phyloP scores from a whole-genome alignment of 2,797 vertebrate genomes.

The Lophotriccus pileatus region DNA sequence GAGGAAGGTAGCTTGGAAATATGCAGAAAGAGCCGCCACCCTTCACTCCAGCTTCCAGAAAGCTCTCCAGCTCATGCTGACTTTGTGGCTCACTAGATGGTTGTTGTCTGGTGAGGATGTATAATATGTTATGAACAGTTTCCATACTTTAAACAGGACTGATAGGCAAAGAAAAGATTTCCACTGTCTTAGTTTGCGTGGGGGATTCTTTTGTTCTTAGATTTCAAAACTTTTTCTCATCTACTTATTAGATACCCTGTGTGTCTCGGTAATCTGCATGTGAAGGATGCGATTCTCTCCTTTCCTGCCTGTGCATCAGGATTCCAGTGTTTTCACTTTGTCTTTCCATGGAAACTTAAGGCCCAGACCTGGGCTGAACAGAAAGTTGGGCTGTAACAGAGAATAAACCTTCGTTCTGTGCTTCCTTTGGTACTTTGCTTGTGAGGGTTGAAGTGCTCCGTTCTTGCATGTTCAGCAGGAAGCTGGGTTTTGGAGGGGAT shows the following conservation, averaged over 20 bases:
- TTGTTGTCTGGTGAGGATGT: not conserved
- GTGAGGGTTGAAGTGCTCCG: not conserved
- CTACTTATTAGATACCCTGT: not conserved
- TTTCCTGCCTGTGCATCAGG: not conserved
- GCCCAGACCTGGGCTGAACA: not conserved
- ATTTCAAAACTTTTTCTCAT: not conserved
- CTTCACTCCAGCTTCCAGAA: not conserved
- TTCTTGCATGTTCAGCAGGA: not conserved
- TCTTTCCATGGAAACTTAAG: not conserved
- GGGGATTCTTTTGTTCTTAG: not conserved
- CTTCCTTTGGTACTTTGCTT: not conserved
- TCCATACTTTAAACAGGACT: not conserved
- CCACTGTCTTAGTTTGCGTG: not conserved
- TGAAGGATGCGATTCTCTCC: not conserved
- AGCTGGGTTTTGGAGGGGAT: not conserved
- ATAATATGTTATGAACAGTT: not conserved
- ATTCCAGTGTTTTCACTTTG: not conserved
- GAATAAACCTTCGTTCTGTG: not conserved
- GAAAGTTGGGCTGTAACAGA: not conserved
- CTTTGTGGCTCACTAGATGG: not conserved
- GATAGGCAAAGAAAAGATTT: not conserved
- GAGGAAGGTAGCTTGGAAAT: conserved; percentile 11
- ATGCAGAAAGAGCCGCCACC: not conserved
- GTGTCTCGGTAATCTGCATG: not conserved
- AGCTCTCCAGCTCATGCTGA: not conserved